Base-by-base conservation (phyloP, 2,113 vertebrate species). In the Menidia beryllina region DNA sequence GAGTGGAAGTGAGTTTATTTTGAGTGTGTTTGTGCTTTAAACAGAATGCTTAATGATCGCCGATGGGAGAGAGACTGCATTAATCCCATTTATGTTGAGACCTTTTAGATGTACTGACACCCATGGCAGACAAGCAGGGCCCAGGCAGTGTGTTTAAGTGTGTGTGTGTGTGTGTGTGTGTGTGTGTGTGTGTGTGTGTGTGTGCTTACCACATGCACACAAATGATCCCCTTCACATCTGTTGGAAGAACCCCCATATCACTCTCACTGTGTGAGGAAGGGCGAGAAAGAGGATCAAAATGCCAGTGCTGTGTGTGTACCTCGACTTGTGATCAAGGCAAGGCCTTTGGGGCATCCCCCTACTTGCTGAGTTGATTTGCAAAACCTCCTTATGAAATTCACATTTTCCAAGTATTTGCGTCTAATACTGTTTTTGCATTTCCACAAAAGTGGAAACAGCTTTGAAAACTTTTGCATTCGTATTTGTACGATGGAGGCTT, bases 11-110 rank as follows among this genome's bases (percentile, higher is more conserved):
- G 82, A 88, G 69, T 89, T 90, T 93, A 91, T 93, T 94, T 93
- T 91, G 88, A 92, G 89, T 91, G 86, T 88, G 88, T 88, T 91
- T 90, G 77, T 62, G 83, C 87, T 93, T 93, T 92, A 94, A 94
- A 93, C 91, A 91, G 92, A 94, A 93, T 93, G 86, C 78, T 75
- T 93, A 93, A 94, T 93, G 92, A 93, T 91, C 80, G 91, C 93
- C 92, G 85, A 91, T 81, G 91, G 93, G 91, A 85, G 83, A 86
- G 81, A 89, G 89, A 88, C 85, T 88, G 90, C 87, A 92, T 93
- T 94, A 93, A 94, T 94, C 91, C 90, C 85, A 89, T 92, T 93
- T 92, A 91, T 92, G 87, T 89, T 79, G 84, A 93, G 92, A 93
- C 93, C 91, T 93, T 91, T 93, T 87, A 93, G 88, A 93, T 92